Conservation (phyloP, 2,797 vertebrate genomes). For the Echiichthys vipera region DNA sequence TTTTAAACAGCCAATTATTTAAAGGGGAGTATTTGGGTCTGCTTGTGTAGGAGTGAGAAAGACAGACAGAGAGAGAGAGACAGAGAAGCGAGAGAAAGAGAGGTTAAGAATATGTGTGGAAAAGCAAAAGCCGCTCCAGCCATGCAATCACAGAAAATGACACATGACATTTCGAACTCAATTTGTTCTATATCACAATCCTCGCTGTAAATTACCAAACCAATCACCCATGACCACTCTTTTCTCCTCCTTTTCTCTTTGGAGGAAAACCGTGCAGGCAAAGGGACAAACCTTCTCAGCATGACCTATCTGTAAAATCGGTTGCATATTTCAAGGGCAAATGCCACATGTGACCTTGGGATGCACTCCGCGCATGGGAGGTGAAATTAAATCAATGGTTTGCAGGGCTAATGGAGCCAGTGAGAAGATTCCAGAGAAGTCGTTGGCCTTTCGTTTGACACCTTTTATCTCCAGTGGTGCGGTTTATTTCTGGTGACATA, state of each 20-base stretch:
- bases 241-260: slow-evolving; percentile 26
- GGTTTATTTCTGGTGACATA: slow-evolving; percentile 29
- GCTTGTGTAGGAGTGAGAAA: slow-evolving; percentile 7
- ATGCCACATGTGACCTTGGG: slow-evolving; percentile 58
- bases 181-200: slow-evolving; percentile 62
- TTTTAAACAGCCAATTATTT: slow-evolving; percentile 50
- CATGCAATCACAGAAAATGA: slow-evolving; percentile 64
- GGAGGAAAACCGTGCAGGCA: slow-evolving; percentile 15
- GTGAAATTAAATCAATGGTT: slow-evolving; percentile 71
- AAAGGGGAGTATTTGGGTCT: slow-evolving; percentile 27
- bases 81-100: background rate
- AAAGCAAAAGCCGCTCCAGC: slow-evolving; percentile 50
- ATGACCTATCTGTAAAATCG: slow-evolving; percentile 29
- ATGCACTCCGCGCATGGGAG: slow-evolving; percentile 41
- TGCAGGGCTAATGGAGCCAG: slow-evolving; percentile 70
- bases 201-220: slow-evolving; percentile 64
- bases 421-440: slow-evolving; percentile 59
- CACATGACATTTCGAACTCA: slow-evolving; percentile 72
- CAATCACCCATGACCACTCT: slow-evolving; percentile 56
- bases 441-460: slow-evolving; percentile 70
- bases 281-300: slow-evolving; percentile 27
- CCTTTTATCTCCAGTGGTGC: slow-evolving; percentile 61
- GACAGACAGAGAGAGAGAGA: background rate
- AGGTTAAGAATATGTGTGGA: slow-evolving; percentile 34
- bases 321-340: slow-evolving; percentile 61